Percentiles rank a stretch among this genome's conserved stretches.
phyloP scores from a whole-genome alignment of 35 echinoderm and acorn worm species.

The Antedon bifida region DNA sequence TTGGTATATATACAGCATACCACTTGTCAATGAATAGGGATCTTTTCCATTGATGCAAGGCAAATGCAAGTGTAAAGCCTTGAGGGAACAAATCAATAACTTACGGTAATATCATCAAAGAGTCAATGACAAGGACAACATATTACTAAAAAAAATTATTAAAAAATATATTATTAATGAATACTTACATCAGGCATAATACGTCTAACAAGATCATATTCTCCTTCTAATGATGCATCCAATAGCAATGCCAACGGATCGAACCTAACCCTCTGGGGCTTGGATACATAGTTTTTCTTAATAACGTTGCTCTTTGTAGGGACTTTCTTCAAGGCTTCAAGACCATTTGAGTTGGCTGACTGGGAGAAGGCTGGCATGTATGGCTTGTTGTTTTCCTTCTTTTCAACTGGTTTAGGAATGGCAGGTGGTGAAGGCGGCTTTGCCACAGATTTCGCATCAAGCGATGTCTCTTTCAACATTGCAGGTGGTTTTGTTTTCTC shows the following conservation, averaged over 20 bases:
- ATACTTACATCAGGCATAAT: conserved; percentile 86
- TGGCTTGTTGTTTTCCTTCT: conserved; percentile 21
- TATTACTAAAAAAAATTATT: no score
- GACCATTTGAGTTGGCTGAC: conserved; percentile 30
- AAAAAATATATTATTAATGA: no score
- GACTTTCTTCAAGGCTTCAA: conserved; percentile 5
- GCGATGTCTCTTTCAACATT: not conserved
- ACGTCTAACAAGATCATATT: conserved; percentile 75
- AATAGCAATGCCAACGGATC: conserved; percentile 86
- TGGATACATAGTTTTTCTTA: not conserved
- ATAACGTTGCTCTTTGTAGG: conserved; percentile 2
- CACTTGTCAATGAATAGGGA: no score
- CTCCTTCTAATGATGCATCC: conserved; percentile 94
- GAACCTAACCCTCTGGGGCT: conserved; percentile 55
- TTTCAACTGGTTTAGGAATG: not conserved
- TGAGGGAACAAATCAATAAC: no score
- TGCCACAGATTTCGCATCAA: not conserved
- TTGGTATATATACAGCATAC: no score
- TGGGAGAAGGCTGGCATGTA: conserved; percentile 60
- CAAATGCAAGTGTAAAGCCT: no score
- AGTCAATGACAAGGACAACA: no score
- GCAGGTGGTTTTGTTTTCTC: not conserved
- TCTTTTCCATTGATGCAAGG: no score
- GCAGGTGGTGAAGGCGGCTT: not conserved
- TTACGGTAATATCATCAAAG: no score